A percentile compares a stretch with the other conserved stretches of the same genome.
phyloP scores from a whole-genome alignment of 2,888 invertebrate species.

The Gasteruption jaculator region DNA sequence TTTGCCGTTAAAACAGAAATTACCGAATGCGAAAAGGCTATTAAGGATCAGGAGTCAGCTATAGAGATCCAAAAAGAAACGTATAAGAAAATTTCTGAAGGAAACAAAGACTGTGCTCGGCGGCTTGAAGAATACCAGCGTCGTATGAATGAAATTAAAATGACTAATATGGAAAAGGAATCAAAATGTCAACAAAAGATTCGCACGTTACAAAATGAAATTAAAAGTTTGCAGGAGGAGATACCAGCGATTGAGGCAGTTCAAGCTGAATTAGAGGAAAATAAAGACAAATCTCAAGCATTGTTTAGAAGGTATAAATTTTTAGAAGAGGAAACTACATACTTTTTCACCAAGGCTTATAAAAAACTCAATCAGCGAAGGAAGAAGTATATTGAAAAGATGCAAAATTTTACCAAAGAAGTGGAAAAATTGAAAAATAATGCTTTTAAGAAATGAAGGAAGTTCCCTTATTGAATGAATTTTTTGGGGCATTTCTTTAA shows the following conservation, averaged over 20 bases:
- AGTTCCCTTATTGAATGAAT: too few species aligned
- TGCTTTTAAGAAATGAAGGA: too few species aligned
- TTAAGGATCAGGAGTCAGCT: too few species aligned
- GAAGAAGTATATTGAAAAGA: too few species aligned
- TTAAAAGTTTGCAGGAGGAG: slow-evolving; percentile 23
- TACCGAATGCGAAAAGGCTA: too few species aligned
- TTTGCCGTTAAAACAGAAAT: slow-evolving; percentile 16
- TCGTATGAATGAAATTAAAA: slow-evolving; percentile 26
- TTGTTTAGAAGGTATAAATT: slow-evolving; percentile 26
- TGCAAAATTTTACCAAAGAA: too few species aligned
- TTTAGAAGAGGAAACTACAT: too few species aligned
- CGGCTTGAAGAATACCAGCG: slow-evolving; percentile 29
- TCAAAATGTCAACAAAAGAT: slow-evolving; percentile 30
- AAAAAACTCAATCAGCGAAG: too few species aligned
- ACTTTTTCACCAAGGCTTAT: too few species aligned
- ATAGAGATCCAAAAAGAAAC: slow-evolving; percentile 28
- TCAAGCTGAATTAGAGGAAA: slow-evolving; percentile 28
- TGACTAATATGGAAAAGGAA: slow-evolving; percentile 27
- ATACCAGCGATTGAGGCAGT: slow-evolving; percentile 22
- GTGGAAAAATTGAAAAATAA: too few species aligned
- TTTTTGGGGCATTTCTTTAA: too few species aligned
- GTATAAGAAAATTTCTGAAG: slow-evolving; percentile 22
- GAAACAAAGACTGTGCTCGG: slow-evolving; percentile 21
- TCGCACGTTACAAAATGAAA: slow-evolving; percentile 27
- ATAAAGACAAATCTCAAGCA: slow-evolving; percentile 33